Evolutionary conservation across 2,113 vertebrate species (phyloP).

Genomic region (Atherinomorus stipes): DNA sequence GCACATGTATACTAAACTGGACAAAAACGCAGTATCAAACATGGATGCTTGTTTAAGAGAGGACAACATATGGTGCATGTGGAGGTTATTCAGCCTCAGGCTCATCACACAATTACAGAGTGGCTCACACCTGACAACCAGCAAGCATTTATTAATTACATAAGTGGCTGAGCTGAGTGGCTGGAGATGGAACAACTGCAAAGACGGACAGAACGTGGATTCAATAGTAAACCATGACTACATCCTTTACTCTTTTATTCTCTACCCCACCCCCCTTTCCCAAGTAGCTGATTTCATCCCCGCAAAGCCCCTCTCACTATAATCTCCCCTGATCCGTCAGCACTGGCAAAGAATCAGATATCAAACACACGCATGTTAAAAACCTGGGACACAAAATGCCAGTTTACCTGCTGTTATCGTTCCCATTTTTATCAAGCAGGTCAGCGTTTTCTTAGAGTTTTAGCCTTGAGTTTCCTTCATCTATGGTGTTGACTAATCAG

Average conservation of each 20-base stretch:
- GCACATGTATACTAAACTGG: slow-evolving; percentile 24
- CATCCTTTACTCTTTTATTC: slow-evolving; percentile 29
- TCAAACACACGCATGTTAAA: slow-evolving; percentile 51
- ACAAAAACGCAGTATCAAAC: slow-evolving; percentile 19
- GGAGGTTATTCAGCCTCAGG: slow-evolving; percentile 1
- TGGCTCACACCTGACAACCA: slow-evolving; percentile 30
- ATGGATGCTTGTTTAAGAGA: neutral
- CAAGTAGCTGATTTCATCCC: slow-evolving; percentile 80
- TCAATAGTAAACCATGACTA: slow-evolving; percentile 38
- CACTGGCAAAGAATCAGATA: slow-evolving; percentile 73
- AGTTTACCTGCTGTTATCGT: slow-evolving; percentile 2
- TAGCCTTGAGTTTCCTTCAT: neutral
- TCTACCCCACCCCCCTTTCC: slow-evolving; percentile 26
- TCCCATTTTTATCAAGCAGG: neutral
- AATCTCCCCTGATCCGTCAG: slow-evolving; percentile 76
- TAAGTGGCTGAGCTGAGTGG: slow-evolving; percentile 15
- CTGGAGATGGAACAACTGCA: slow-evolving; percentile 1
- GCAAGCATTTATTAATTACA: slow-evolving; percentile 1
- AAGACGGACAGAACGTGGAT: slow-evolving; percentile 26
- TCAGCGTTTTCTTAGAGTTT: neutral
- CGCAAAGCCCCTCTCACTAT: slow-evolving; percentile 75
- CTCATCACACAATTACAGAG: slow-evolving; percentile 19
- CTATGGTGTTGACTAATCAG: slow-evolving; percentile 1
- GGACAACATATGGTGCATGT: slow-evolving; percentile 31
- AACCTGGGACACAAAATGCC: slow-evolving; percentile 28